Percentiles rank a stretch among this genome's conserved stretches.
These are phyloP conservation scores for Chelon auratus DNA, from an alignment of 2,797 vertebrate genomes.

Conservation along the genomic window DNA sequence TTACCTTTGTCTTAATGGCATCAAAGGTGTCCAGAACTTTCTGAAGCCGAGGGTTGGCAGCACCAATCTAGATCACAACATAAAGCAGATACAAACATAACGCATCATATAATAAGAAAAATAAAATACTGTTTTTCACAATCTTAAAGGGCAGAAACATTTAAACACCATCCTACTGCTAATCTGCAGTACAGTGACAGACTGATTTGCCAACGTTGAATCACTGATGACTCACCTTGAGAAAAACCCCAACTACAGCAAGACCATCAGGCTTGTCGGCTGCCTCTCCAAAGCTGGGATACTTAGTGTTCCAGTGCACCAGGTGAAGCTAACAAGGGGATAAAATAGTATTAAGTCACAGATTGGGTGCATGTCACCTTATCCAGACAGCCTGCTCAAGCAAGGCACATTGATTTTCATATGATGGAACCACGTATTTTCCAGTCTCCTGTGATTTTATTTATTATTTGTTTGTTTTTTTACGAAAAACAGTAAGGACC, in stretches of 20 bases:
- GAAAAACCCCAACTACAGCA: constrained; percentile 93
- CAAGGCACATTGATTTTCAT: no score
- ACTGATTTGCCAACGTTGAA: background rate
- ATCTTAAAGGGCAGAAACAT: background rate
- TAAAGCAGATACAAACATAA: constrained; percentile 5
- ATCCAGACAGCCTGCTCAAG: no score
- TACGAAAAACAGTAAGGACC: no score
- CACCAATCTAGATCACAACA: constrained; percentile 85
- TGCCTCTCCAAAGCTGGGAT: constrained; percentile 91
- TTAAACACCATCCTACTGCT: no score
- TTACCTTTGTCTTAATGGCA: constrained; percentile 91
- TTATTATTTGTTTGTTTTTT: no score
- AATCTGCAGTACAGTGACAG: background rate
- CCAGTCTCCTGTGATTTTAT: no score
- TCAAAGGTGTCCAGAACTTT: constrained; percentile 90
- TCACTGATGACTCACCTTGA: constrained; percentile 85
- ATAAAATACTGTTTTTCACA: background rate
- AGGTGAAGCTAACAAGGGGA: constrained; percentile 90
- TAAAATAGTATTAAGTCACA: background rate
- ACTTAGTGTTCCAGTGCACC: constrained; percentile 98
- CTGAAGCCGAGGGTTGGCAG: constrained; percentile 90
- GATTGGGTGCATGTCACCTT: no score
- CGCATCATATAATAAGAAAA: no score
- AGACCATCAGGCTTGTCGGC: constrained; percentile 90
- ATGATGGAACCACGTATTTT: no score